Base-by-base conservation (phyloP, 2,797 vertebrate genomes). In the Lycodopsis pacificus region DNA sequence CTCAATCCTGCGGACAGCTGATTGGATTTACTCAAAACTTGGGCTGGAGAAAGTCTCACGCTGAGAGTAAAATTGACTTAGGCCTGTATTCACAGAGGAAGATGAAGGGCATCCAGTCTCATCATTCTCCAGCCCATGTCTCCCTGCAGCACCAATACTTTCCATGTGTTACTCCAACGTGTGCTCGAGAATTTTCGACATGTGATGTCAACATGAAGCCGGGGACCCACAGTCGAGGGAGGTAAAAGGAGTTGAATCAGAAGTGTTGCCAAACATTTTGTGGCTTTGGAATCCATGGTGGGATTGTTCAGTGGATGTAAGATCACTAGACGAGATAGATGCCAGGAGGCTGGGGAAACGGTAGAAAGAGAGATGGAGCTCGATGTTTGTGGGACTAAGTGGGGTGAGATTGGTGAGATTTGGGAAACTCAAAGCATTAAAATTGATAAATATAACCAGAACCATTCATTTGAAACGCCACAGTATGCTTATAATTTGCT, bases 21-120 rank as follows among this genome's bases (percentile, higher is more conserved):
- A 96, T 94, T 94, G 90, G 93, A 94, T 95, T 95, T 94, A 89
- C 88, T 89, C 86, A 91, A 93, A 94, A 94, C 83, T 89, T 89
- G 85, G 92, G 89, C 93, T 78, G 84, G 74, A 93, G 91, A 92
- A 92, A 90, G 86, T 87, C 89, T 91, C 93, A 93, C n/a, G 91
- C 94, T 94, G 94, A 64, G 94, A 94, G 91, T 91, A 94, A 93
- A 94, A 95, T 95, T 94, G 93, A 95, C 92, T 95, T 92, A 93
- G 92, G 93, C 89, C 89, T 74, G 86, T 83, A 89, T 92, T 93
- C 92, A 84, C 89, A 88, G 89, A 71, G 84, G 80, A 88, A 92
- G 92, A 95, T 94, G 92, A 95, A 93, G 91, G 92, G 88, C 92
- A 90, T 91, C 91, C 90, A 90, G 89, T 92, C 89, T 91, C 91